phyloP scores from a whole-genome alignment of 2,113 vertebrate species.

The Tragelaphus strepsiceros region DNA sequence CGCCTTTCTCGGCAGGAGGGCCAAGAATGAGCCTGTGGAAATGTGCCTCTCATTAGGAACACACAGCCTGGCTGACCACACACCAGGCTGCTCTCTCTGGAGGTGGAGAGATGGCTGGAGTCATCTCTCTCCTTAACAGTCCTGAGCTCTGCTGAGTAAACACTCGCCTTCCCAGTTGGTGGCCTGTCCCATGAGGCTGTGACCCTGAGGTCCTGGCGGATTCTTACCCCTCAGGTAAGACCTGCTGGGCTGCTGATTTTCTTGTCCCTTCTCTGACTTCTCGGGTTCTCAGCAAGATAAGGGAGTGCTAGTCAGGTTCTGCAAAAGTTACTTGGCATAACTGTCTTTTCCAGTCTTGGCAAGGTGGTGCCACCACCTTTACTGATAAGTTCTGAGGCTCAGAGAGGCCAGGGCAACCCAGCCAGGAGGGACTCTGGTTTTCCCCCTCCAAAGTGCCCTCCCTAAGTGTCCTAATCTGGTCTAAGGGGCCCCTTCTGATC shows the following conservation, averaged over 20 bases:
- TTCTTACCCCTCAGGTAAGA: not conserved
- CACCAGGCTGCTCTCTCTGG: not conserved
- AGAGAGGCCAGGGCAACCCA: not conserved
- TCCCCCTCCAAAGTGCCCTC: not conserved
- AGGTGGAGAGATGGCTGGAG: not conserved
- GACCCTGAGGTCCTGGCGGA: not conserved
- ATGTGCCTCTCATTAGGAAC: not conserved
- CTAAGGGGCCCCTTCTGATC: not conserved
- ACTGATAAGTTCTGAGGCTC: not conserved
- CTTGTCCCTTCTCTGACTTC: not conserved
- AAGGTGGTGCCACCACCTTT: not conserved
- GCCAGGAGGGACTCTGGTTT: not conserved
- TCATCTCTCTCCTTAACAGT: not conserved
- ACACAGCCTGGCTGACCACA: not conserved
- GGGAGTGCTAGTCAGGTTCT: not conserved
- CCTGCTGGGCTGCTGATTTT: not conserved
- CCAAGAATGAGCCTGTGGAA: not conserved
- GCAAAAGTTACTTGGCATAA: not conserved
- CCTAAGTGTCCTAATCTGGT: too few relatives aligned
- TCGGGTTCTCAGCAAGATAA: not conserved
- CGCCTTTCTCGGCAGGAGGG: not conserved
- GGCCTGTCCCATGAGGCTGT: not conserved
- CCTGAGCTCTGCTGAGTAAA: not conserved
- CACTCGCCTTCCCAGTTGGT: not conserved
- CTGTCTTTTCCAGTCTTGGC: not conserved